phyloP scores from a whole-genome alignment of 2,888 invertebrate genomes.

The Diploptera punctata region DNA sequence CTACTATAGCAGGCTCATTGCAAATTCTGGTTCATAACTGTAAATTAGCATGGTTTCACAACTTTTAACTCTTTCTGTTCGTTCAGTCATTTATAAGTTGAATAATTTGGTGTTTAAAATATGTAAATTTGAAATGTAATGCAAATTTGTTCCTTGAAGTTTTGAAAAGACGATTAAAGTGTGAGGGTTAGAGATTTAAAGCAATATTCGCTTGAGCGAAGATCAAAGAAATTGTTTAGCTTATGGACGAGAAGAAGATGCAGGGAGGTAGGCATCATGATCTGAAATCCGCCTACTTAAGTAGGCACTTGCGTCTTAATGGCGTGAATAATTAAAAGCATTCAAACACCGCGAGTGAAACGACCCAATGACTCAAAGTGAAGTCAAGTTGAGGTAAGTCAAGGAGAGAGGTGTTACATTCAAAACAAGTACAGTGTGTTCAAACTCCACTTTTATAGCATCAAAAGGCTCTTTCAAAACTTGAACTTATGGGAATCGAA shows the following conservation, averaged over 20 bases:
- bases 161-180: background rate
- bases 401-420: background rate
- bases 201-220: background rate
- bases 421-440: no score
- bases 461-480: no score
- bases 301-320: slow-evolving; percentile 31
- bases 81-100: no score
- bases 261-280: no score
- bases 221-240: slow-evolving; percentile 2
- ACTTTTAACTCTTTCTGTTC: background rate
- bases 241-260: no score
- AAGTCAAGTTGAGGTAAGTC: slow-evolving; percentile 11
- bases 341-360: slow-evolving; percentile 23
- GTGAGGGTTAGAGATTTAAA: background rate
- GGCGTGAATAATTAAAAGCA: slow-evolving; percentile 39
- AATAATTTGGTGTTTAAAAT: background rate
- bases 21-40: no score
- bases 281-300: slow-evolving; percentile 4
- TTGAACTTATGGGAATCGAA: no score
- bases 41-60: no score
- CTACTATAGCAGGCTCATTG: no score
- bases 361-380: background rate
- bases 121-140: background rate
- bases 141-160: background rate
- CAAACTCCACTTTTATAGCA: no score